phyloP scores from a whole-genome alignment of 2,113 vertebrate genomes.

The Danionella cerebrum region DNA sequence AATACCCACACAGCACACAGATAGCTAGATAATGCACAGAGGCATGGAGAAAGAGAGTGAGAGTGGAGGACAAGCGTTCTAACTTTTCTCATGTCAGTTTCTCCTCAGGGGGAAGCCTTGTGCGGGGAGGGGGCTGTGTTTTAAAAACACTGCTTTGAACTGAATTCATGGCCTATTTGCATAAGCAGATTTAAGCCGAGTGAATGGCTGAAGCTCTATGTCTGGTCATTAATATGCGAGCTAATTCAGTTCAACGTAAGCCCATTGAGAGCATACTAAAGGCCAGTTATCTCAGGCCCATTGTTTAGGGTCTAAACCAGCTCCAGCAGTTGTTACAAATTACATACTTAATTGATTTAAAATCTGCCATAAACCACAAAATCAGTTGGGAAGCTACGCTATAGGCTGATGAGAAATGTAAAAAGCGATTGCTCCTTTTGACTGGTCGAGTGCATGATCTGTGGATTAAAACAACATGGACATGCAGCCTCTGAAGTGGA shows the following conservation, averaged over 20 bases:
- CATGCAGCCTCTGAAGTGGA: constrained; percentile 24
- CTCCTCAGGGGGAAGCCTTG: constrained; percentile 67
- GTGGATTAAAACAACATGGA: constrained; percentile 35
- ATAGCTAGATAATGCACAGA: constrained; percentile 97
- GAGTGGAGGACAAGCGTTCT: constrained; percentile 87
- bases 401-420: constrained; percentile 36
- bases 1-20: constrained; percentile 87
- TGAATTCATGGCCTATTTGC: constrained; percentile 99
- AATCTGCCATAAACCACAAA: constrained; percentile 71
- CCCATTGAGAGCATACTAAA: constrained; percentile 98
- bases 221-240: constrained; percentile 99
- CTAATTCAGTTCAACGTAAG: constrained; percentile 99
- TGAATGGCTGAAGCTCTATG: constrained; percentile 85
- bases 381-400: constrained; percentile 51
- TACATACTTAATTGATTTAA: constrained; percentile 85
- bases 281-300: constrained; percentile 96
- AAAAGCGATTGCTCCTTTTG: constrained; percentile 7
- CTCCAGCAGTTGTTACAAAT: constrained; percentile 98
- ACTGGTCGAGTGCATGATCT: constrained; percentile 5
- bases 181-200: constrained; percentile 98
- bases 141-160: constrained; percentile 94
- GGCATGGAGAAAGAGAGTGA: constrained; percentile 61
- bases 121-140: constrained; percentile 60
- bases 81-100: constrained; percentile 99
- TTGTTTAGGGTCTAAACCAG: constrained; percentile 89